Evolutionary conservation across 1,140 invertebrate genomes (phyloP).

Genomic region (Heliconius hermathena): DNA sequence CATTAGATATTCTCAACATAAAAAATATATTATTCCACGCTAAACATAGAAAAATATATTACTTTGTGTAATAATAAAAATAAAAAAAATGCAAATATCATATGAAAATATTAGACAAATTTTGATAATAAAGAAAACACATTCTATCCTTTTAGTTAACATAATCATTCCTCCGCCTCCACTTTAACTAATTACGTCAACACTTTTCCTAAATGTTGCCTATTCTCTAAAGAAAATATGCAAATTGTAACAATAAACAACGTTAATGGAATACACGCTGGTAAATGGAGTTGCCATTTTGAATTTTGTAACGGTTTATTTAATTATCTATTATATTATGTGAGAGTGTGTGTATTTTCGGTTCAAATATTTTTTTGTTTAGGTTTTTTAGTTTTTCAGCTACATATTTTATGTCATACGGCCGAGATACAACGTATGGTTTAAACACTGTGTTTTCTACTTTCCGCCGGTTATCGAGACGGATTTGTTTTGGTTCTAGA

Average conservation of each 20-base stretch:
- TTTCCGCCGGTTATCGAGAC: background rate
- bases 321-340: slow-evolving; percentile 13
- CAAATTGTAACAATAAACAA: slow-evolving; percentile 35
- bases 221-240: slow-evolving; percentile 27
- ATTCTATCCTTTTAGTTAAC: slow-evolving; percentile 6
- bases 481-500: too few relatives aligned
- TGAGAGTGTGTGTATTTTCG: background rate
- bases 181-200: slow-evolving; percentile 27
- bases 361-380: background rate
- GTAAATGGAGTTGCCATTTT: slow-evolving; percentile 19
- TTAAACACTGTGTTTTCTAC: background rate
- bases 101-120: background rate
- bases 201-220: slow-evolving; percentile 24
- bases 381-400: background rate
- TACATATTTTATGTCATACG: background rate
- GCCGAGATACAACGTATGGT: background rate
- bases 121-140: background rate
- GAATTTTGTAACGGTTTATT: slow-evolving; percentile 7
- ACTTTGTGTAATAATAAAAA: too few relatives aligned
- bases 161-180: slow-evolving; percentile 10
- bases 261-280: slow-evolving; percentile 18
- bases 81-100: too few relatives aligned
- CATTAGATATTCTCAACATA: too few relatives aligned
- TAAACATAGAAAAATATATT: too few relatives aligned
- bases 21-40: too few relatives aligned